Evolutionary conservation across 1,140 invertebrate genomes (phyloP).

Genomic region (Diabrotica virgifera): DNA sequence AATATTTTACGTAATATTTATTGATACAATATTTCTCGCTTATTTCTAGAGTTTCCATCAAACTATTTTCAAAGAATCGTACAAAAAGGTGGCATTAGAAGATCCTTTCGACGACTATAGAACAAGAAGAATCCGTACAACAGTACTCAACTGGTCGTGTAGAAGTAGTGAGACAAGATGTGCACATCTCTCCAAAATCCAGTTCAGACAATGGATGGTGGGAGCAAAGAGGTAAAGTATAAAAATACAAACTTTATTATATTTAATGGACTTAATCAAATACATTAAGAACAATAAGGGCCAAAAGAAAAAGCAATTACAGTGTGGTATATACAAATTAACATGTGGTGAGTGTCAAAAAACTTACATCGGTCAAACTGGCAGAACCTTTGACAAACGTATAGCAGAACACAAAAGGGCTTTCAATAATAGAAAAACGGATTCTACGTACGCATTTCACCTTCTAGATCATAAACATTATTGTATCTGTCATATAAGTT

Average conservation of each 20-base stretch:
- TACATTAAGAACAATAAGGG: no score
- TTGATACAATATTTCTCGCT: background rate
- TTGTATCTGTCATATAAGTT: no score
- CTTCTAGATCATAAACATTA: no score
- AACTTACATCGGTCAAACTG: no score
- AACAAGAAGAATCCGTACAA: conserved; percentile 50
- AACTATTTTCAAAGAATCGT: conserved; percentile 34
- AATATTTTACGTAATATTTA: background rate
- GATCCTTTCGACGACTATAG: conserved; percentile 47
- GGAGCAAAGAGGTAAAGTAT: conserved; percentile 28
- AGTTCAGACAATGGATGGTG: conserved; percentile 52
- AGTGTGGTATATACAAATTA: no score
- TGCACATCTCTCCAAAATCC: conserved; percentile 43
- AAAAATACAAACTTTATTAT: background rate
- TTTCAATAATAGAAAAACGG: no score
- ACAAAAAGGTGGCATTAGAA: conserved; percentile 32
- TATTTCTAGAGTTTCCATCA: conserved; percentile 30
- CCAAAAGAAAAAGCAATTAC: no score
- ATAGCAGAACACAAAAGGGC: no score
- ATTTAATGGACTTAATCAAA: background rate
- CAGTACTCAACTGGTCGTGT: conserved; percentile 53
- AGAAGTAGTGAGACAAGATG: conserved; percentile 52
- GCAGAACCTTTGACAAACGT: no score
- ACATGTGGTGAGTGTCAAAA: no score
- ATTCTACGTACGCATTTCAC: no score